Base-by-base conservation (phyloP, 2,797 vertebrate genomes). In the Austrolebias charrua region DNA sequence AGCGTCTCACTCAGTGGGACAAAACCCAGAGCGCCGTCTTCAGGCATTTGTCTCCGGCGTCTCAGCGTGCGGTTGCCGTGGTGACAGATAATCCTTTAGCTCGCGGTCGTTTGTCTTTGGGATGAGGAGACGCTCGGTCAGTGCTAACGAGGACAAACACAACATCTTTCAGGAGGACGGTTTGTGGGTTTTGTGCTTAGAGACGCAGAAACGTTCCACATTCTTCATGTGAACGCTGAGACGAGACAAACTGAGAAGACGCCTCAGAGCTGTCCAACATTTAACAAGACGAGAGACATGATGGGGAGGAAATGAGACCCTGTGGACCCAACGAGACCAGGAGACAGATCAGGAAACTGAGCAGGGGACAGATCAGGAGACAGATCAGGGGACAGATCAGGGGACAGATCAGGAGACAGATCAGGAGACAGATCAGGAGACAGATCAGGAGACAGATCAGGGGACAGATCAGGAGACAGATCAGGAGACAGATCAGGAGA, bases 71-170 rank as follows among this genome's bases (percentile, higher is more conserved):
- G 8, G 60, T 48, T 19, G 44, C 64, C 45, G 24, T 45, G 4
- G 67, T 5, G 53, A 67, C 60, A 20, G 52, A 55, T 58, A 4
- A 24, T 48, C 71, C 56, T 50, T 14, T 54, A 54, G 31, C 18
- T 18, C 38, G 4, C 1, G 1, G 24, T 47, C n/a, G 52, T 66
- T 44, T 1, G 8, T 66, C 65, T 69, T 56, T 40, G 31, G 63
- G 47, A 15, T 31, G 13, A 66, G 33, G 50, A 66, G 38, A 33
- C 18, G 19, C 16, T 7, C 3, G 42, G 19, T 24, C 33, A 0
- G 51, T 38, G 15, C 62, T 75, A 78, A 78, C 33, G 14, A 75
- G 68, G 58, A 57, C 42, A 2, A 1, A 10, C 15, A 1, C 49
- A 6, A 6, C 66, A 31, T 55, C 16, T 43, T 53, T 44, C 66